Evolutionary conservation across 2,888 invertebrate species (phyloP).

Genomic region (Microctonus aethiopoides): DNA sequence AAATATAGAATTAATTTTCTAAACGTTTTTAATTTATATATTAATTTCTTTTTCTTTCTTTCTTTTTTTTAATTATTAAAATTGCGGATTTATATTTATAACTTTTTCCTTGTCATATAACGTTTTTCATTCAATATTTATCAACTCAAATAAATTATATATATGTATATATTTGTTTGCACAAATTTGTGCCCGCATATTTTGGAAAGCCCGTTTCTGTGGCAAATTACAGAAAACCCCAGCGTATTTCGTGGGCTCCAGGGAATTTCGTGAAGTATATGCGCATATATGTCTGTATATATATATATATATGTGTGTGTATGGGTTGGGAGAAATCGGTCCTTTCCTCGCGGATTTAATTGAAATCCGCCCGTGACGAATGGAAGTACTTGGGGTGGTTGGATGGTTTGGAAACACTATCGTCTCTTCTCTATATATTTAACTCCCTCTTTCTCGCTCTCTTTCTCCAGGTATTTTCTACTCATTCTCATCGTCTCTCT

Average conservation of each 20-base stretch:
- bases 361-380: slow-evolving; percentile 15
- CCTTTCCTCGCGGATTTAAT: slow-evolving; percentile 15
- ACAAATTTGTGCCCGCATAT: background rate
- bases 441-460: background rate
- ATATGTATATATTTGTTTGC: background rate
- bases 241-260: background rate
- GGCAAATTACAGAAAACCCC: slow-evolving; percentile 1
- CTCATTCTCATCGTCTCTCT: background rate
- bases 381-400: background rate
- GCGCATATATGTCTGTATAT: background rate
- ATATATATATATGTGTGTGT: background rate
- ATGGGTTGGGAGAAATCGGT: background rate
- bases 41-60: too few species aligned
- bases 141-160: background rate
- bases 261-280: background rate
- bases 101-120: too few species aligned
- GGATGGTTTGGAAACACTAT: slow-evolving; percentile 11
- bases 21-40: too few species aligned
- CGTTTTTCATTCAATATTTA: too few species aligned
- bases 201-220: background rate
- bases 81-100: too few species aligned
- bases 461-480: too few species aligned
- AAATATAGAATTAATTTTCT: too few species aligned
- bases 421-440: background rate
- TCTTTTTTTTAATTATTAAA: background rate